A percentile compares a stretch with the other conserved stretches of the same genome.
These are phyloP conservation scores for Pinna nobilis DNA, from an alignment of 1,140 invertebrate genomes.

Conservation along the genomic window DNA sequence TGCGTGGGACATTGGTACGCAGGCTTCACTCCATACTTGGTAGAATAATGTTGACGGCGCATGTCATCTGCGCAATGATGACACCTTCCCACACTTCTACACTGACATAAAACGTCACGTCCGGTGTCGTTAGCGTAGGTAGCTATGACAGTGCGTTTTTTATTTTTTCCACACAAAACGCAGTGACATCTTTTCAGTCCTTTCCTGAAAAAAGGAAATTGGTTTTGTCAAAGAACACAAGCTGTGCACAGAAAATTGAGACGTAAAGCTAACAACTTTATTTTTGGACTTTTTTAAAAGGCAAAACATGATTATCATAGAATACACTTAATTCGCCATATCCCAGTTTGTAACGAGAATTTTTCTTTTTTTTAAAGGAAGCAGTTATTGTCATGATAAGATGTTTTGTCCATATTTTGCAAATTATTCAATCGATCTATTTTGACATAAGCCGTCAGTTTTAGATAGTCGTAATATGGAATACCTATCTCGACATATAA, in stretches of 20 bases:
- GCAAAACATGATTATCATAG: constrained; percentile 4
- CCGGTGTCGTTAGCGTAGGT: constrained; percentile 28
- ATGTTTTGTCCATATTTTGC: too few relatives aligned
- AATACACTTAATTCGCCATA: too few relatives aligned
- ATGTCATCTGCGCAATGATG: constrained; percentile 48
- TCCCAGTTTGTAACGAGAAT: too few relatives aligned
- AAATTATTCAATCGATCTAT: too few relatives aligned
- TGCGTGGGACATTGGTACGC: constrained; percentile 70
- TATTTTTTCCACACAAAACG: constrained; percentile 63
- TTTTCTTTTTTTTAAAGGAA: too few relatives aligned
- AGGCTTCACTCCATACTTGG: constrained; percentile 54
- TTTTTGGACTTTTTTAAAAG: constrained; percentile 14
- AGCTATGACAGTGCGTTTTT: constrained; percentile 45
- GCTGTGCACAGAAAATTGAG: too few relatives aligned
- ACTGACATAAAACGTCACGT: constrained; percentile 32
- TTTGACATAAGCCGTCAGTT: too few relatives aligned
- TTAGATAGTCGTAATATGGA: too few relatives aligned
- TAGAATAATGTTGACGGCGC: constrained; percentile 27
- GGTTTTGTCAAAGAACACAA: too few relatives aligned
- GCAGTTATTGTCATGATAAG: too few relatives aligned
- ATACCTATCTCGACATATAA: too few relatives aligned
- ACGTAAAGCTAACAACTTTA: too few relatives aligned
- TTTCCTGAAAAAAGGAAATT: constrained; percentile 47
- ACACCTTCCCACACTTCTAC: constrained; percentile 35
- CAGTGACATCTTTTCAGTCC: constrained; percentile 52